Evolutionary conservation across 2,888 invertebrate genomes (phyloP).

Genomic region (Pristionchus exspectatus): DNA sequence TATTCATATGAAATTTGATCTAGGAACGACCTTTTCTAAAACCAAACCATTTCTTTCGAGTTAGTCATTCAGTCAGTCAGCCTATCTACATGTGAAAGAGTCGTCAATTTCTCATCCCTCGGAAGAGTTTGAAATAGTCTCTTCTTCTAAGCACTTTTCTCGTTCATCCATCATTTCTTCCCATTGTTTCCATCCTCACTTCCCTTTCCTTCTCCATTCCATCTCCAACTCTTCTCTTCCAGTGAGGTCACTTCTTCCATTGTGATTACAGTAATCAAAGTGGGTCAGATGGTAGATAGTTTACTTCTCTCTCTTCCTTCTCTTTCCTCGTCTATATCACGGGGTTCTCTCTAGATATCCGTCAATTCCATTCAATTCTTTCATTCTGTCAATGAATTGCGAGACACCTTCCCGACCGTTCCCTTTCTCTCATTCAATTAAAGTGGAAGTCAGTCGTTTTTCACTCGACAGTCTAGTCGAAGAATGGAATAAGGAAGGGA

Average conservation of each 20-base stretch:
- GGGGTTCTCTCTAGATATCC: neutral
- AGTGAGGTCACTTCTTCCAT: slow-evolving; percentile 10
- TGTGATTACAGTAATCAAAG: slow-evolving; percentile 5
- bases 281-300: slow-evolving; percentile 22
- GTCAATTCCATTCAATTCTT: neutral
- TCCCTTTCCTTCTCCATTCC: neutral
- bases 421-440: neutral
- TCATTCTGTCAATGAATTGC: neutral
- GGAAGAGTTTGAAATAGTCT: neutral
- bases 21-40: neutral
- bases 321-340: neutral
- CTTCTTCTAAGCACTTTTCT: neutral
- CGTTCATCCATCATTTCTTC: slow-evolving; percentile 3
- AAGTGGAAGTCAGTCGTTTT: neutral
- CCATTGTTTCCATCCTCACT: neutral
- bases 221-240: neutral
- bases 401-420: neutral
- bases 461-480: neutral
- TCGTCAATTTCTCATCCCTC: neutral
- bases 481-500: neutral
- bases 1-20: neutral
- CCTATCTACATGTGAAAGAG: neutral
- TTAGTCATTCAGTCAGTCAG: neutral
- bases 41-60: neutral
- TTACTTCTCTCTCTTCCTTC: neutral